Conservation (phyloP, 2,113 vertebrate species). For the Tachysurus vachellii region DNA sequence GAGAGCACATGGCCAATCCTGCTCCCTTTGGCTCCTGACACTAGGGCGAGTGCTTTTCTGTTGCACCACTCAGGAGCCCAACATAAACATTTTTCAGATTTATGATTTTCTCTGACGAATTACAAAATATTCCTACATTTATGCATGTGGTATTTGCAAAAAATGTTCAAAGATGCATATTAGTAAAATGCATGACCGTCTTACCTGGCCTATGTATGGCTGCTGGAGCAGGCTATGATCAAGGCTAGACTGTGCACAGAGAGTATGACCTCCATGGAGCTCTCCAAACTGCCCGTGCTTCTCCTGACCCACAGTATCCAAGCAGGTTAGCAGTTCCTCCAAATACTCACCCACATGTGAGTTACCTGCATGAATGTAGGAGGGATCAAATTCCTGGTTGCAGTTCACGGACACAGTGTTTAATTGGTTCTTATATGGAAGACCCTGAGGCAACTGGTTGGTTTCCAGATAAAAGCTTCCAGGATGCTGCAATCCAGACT, state of each 20-base stretch:
- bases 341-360: slow-evolving; percentile 47
- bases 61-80: background rate
- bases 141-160: background rate
- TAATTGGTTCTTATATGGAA: slow-evolving; percentile 57
- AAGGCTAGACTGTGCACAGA: background rate
- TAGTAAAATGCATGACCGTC: background rate
- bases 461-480: slow-evolving; percentile 62
- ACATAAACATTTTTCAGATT: background rate
- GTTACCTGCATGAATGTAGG: slow-evolving; percentile 57
- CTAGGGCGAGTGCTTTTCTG: background rate
- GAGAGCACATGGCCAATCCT: background rate
- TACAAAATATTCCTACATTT: background rate
- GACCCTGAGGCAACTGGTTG: slow-evolving; percentile 56
- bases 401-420: slow-evolving; percentile 47
- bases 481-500: slow-evolving; percentile 62
- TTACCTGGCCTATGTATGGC: background rate
- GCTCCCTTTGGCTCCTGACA: background rate
- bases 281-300: slow-evolving; percentile 2
- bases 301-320: slow-evolving; percentile 53
- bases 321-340: slow-evolving; percentile 74
- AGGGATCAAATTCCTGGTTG: slow-evolving; percentile 63
- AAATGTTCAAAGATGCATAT: background rate
- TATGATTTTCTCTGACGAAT: background rate
- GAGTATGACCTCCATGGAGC: background rate
- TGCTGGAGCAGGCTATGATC: slow-evolving; percentile 12